These are phyloP conservation scores for Agrochola lota DNA, from an alignment of 2,888 invertebrate genomes.

Conservation along the genomic window DNA sequence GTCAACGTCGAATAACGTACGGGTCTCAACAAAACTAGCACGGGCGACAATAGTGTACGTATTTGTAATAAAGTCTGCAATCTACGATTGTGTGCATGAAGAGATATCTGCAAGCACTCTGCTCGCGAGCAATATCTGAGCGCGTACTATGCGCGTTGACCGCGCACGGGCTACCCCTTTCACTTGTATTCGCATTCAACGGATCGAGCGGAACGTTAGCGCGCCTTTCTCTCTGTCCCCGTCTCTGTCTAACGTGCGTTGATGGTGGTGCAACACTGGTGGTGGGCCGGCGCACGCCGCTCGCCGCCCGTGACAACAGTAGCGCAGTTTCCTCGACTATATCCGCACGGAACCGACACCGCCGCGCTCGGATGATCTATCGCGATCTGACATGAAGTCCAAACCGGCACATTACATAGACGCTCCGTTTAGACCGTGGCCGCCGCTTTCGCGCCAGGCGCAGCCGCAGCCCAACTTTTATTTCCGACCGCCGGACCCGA, in stretches of 20 bases:
- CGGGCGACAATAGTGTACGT: slow-evolving; percentile 60
- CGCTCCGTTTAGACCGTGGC: slow-evolving; percentile 92
- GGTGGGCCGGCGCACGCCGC: slow-evolving; percentile 82
- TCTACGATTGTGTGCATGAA: slow-evolving; percentile 66
- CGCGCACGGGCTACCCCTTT: slow-evolving; percentile 88
- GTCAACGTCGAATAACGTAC: slow-evolving; percentile 32
- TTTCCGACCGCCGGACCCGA: slow-evolving; percentile 87
- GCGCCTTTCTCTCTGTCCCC: slow-evolving; percentile 89
- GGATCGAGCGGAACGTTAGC: slow-evolving; percentile 86
- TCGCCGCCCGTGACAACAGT: slow-evolving; percentile 84
- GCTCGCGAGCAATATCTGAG: slow-evolving; percentile 76
- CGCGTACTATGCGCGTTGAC: slow-evolving; percentile 81
- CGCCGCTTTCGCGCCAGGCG: slow-evolving; percentile 91
- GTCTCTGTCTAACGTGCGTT: slow-evolving; percentile 87
- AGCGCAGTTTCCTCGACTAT: slow-evolving; percentile 86
- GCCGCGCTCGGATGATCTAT: slow-evolving; percentile 85
- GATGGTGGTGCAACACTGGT: slow-evolving; percentile 79
- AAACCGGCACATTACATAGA: slow-evolving; percentile 90
- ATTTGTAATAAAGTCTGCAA: slow-evolving; percentile 66
- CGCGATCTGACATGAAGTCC: slow-evolving; percentile 92
- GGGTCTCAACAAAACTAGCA: slow-evolving; percentile 36
- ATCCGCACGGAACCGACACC: slow-evolving; percentile 87
- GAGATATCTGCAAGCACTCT: slow-evolving; percentile 75
- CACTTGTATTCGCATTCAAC: slow-evolving; percentile 87
- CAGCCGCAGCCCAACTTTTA: slow-evolving; percentile 88